Evolutionary conservation across 1,140 invertebrate genomes (phyloP), one percentile per base, ranked within the genome.

Genomic region (Pseudobourletiella spinata): DNA sequence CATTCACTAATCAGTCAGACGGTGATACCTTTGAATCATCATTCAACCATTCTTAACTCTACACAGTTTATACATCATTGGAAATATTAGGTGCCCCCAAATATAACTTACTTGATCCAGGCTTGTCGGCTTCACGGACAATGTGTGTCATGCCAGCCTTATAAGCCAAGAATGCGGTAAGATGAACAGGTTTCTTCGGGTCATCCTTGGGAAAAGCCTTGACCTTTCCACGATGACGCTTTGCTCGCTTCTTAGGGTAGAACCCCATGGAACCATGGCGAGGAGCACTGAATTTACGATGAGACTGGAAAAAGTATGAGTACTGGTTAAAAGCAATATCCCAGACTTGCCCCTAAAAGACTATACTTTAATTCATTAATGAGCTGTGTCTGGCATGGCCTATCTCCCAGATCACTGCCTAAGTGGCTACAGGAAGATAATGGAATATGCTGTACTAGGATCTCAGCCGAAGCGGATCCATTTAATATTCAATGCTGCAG

Each of bases 141-240:
- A 99, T 89, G 76, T 99, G 97, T 68, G 95, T 98, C 97, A 99
- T 99, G 75, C 97, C 97, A 76, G 96, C 95, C 77, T 99, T 99
- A 77, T 98, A 99, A 48, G 88, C 93, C 68, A 99, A 83, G 76
- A 99, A 99, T 59, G 95, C 90, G 4, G 97, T 99, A 35, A 99
- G 79, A 81, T 99, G 97, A 3, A 98, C 91, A 30, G 97, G 96
- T 76, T 98, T 98, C 67, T 77, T 84, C 22, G 86, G 81, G 75
- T 99, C 94, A 86, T 99, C 97, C 74, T 95, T 98, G n/a, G 97
- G 97, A 81, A 99, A 99, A 65, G 96, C 89, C 91, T 99, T 99
- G 55, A 95, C 91, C 78, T 97, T 98, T 72, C 97, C 97, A 81
- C 95, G 89, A 83, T 96, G 91, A 75, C 93, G 86, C 64, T 82